A percentile compares a stretch with the other conserved stretches of the same genome.
phyloP scores from a whole-genome alignment of 2,888 invertebrate genomes.

The Phymatocera aterrima region DNA sequence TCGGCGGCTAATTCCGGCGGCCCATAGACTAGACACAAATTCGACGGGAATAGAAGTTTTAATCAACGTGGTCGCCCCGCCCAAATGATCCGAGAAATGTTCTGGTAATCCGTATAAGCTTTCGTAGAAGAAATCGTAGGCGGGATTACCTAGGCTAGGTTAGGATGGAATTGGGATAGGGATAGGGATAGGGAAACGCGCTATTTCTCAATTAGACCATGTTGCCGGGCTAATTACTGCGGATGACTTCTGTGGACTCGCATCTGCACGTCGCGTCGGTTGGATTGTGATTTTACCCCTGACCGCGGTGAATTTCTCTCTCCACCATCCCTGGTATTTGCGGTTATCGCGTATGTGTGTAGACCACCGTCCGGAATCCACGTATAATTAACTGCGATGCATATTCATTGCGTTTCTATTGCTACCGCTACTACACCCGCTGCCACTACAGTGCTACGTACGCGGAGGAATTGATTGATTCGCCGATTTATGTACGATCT shows the following conservation, averaged over 20 bases:
- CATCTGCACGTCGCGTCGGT: no score
- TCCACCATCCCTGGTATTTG: constrained; percentile 28
- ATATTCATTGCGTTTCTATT: constrained; percentile 19
- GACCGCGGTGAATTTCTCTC: constrained; percentile 24
- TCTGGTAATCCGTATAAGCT: neutral
- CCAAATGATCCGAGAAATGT: neutral
- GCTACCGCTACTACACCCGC: constrained; percentile 6
- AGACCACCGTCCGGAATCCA: constrained; percentile 5
- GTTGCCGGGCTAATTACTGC: constrained; percentile 18
- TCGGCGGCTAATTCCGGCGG: neutral
- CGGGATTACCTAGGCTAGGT: no score
- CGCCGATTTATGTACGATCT: neutral
- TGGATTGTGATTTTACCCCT: constrained; percentile 18
- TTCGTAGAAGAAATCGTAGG: neutral
- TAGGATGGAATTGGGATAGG: neutral
- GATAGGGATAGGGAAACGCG: neutral
- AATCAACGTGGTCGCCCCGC: neutral
- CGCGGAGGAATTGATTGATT: constrained; percentile 5
- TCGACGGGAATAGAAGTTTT: neutral
- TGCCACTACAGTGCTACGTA: no score
- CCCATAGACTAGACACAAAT: neutral
- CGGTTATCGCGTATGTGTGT: constrained; percentile 28
- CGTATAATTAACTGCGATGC: constrained; percentile 31
- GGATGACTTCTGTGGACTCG: constrained; percentile 38
- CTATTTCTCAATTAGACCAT: constrained; percentile 36